A percentile compares a stretch with the other conserved stretches of the same genome.
phyloP scores from a whole-genome alignment of 2,888 invertebrate genomes.

The Pseudococcus jackbeardsleyi region DNA sequence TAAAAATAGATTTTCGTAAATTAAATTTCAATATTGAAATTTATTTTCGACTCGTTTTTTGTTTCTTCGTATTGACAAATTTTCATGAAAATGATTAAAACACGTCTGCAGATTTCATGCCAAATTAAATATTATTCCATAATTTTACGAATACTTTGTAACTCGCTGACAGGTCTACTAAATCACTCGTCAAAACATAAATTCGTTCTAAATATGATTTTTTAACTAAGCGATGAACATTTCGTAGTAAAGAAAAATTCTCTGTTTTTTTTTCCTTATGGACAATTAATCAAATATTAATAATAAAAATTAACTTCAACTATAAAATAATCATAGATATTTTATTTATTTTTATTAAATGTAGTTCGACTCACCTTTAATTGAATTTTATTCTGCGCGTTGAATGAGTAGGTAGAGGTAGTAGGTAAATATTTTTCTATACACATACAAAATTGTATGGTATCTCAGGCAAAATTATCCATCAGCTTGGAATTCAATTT shows the following conservation, averaged over 20 bases:
- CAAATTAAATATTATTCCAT: background rate
- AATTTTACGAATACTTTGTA: background rate
- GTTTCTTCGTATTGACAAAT: background rate
- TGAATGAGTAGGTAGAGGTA: background rate
- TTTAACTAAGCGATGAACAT: background rate
- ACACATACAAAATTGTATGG: background rate
- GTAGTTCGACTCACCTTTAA: background rate
- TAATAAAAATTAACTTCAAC: background rate
- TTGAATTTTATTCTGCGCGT: background rate
- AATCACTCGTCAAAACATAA: background rate
- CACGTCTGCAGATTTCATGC: background rate
- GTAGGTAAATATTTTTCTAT: background rate
- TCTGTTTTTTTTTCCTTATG: too few species aligned
- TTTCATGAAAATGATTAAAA: background rate
- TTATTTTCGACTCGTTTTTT: background rate
- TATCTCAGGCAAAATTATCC: background rate
- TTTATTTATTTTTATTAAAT: too few species aligned
- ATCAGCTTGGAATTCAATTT: background rate
- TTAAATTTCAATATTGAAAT: background rate
- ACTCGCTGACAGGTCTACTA: background rate
- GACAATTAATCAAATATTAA: too few species aligned
- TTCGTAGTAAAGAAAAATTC: too few species aligned
- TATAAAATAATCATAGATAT: too few species aligned
- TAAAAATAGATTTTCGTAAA: too few species aligned
- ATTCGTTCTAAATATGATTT: constrained; percentile 5